Evolutionary conservation across 2,797 vertebrate species (phyloP), one percentile per base, ranked within the genome.

Genomic region (Paramormyrops hopkinsi): DNA sequence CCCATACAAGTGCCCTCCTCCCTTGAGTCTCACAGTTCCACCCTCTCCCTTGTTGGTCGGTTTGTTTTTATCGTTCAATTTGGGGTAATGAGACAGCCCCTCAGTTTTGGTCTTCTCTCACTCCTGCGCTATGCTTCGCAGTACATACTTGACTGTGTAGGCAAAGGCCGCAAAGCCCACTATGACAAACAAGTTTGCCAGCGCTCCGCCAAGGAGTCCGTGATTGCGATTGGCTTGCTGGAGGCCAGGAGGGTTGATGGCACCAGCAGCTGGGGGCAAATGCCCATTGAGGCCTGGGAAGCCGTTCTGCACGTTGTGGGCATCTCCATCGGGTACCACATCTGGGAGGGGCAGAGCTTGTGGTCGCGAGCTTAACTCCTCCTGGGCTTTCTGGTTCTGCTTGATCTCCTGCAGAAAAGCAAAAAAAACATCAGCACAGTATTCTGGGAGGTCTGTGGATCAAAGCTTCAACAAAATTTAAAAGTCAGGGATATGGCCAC

Each of bases 51-150:
- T 69, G 37, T 88, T 88, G 87, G 87, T 87, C 53, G 19, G 33
- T 62, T 88, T 50, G 84, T 86, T 46, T 91, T 88, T 25, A 6
- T 93, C 91, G 92, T 93, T 89, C 92, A 91, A 90, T 59, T 56
- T 84, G 59, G 93, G 90, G 90, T 92, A 91, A 92, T 88, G 85
- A 83, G 90, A 92, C 91, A 90, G 90, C 91, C 90, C 48, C 37
- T 33, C 25, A 73, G 48, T 33, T 33, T 79, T 14, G 12, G 14
- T 88, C 91, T 91, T 90, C 91, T 82, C 91, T 99, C 97, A 99
- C 94, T 99, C 98, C 93, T 99, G 98, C 0, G 98, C 98, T 96
- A 99, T 99, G 97, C 97, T 99, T 95, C 98, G 96, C 93, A 99
- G 95, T 90, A 99, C 98, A 11, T 98, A 99, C 94, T 98, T 99